Percentiles rank a stretch among this genome's conserved stretches.
phyloP scores from a whole-genome alignment of 2,888 invertebrate species.

The Parnassius orleans region DNA sequence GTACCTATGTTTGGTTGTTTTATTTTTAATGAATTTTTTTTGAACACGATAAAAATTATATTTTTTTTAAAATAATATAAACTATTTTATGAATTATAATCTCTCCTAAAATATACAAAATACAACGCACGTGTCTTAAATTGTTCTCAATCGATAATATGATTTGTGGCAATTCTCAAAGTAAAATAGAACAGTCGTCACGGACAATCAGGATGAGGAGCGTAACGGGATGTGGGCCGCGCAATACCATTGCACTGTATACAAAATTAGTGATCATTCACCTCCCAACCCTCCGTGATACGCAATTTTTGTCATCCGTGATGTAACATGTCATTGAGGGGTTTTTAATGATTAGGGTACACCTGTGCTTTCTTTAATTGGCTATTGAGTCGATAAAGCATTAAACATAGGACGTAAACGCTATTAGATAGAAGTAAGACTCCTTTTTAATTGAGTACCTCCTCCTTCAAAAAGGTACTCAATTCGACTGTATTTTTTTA shows the following conservation, averaged over 20 bases:
- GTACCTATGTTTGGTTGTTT: too few relatives aligned
- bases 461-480: too few relatives aligned
- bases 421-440: too few relatives aligned
- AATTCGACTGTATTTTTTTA: too few relatives aligned
- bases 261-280: conserved; percentile 73
- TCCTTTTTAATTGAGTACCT: too few relatives aligned
- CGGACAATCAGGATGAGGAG: conserved; percentile 45
- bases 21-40: too few relatives aligned
- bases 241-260: conserved; percentile 51
- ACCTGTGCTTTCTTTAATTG: conserved; percentile 6
- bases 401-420: too few relatives aligned
- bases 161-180: conserved; percentile 44
- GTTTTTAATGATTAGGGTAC: conserved; percentile 5
- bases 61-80: too few relatives aligned
- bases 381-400: not conserved
- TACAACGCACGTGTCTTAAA: conserved; percentile 43
- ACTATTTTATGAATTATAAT: not conserved
- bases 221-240: conserved; percentile 59
- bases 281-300: conserved; percentile 46
- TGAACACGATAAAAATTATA: too few relatives aligned
- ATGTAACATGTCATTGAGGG: conserved; percentile 29
- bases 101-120: conserved; percentile 3
- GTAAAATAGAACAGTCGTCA: conserved; percentile 48
- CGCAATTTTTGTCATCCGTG: conserved; percentile 40
- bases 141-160: conserved; percentile 38